A percentile compares a stretch with the other conserved stretches of the same genome.
Evolutionary conservation across 2,888 invertebrate genomes (phyloP).

Genomic region (Boloria euphrosyne): DNA sequence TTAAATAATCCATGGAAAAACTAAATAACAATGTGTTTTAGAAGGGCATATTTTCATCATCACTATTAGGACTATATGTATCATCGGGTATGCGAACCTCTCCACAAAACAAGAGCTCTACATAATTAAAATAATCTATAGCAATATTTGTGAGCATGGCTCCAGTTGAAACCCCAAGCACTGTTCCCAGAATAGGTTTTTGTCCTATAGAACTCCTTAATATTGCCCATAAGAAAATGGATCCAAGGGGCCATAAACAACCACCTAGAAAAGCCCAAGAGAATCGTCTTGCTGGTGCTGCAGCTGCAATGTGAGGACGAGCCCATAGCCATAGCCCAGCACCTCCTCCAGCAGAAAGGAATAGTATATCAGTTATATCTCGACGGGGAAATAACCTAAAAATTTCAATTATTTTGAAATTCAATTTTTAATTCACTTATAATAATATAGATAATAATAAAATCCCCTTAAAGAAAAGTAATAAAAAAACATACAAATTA

Average conservation of each 20-base stretch:
- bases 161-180: constrained; percentile 87
- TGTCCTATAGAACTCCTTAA: constrained; percentile 89
- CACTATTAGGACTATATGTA: constrained; percentile 74
- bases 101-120: constrained; percentile 83
- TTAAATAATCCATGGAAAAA: constrained; percentile 3
- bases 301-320: constrained; percentile 88
- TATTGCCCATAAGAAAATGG: constrained; percentile 94
- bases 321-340: constrained; percentile 92
- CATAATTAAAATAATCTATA: constrained; percentile 84
- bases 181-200: constrained; percentile 84
- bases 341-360: constrained; percentile 91
- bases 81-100: constrained; percentile 77
- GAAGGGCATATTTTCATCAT: constrained; percentile 66
- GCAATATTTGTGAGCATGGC: constrained; percentile 84
- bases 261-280: constrained; percentile 90
- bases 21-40: neutral
- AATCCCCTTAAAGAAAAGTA: too few relatives aligned
- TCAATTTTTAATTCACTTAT: too few relatives aligned
- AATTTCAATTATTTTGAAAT: neutral
- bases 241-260: constrained; percentile 93
- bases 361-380: constrained; percentile 91
- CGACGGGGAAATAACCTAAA: constrained; percentile 86
- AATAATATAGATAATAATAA: too few relatives aligned
- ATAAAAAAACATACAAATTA: too few relatives aligned
- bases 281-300: constrained; percentile 83